Conservation (phyloP, 2,113 vertebrate genomes). For the Labrus mixtus region DNA sequence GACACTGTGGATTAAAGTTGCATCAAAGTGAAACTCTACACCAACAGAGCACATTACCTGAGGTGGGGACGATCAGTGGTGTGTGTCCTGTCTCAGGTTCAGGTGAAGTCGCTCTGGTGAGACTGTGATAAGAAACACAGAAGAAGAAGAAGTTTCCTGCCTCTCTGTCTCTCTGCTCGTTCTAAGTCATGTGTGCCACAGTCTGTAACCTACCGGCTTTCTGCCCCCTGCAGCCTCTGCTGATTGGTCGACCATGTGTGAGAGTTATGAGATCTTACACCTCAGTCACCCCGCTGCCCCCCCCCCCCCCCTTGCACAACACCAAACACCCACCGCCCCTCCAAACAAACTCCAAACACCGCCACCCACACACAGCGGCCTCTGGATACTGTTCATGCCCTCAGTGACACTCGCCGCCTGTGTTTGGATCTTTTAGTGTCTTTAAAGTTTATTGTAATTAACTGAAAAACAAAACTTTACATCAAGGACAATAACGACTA, state of each 20-base stretch:
- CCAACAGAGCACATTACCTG: conserved; percentile 45
- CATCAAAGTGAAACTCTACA: background rate
- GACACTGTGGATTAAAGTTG: background rate
- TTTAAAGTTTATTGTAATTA: too few species aligned
- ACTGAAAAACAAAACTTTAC: too few species aligned
- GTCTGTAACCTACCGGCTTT: conserved; percentile 57
- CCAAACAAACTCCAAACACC: conserved; percentile 3
- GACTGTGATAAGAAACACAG: background rate
- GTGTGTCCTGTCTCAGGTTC: conserved; percentile 3
- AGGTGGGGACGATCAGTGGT: background rate
- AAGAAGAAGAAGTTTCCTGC: background rate
- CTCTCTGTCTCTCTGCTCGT: conserved; percentile 14
- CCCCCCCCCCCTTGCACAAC: too few species aligned
- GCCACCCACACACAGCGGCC: conserved; percentile 19
- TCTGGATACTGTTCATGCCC: conserved; percentile 5
- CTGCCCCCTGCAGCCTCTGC: conserved; percentile 42
- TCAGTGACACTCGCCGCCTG: conserved; percentile 17
- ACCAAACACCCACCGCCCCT: background rate
- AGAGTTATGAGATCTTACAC: conserved; percentile 59
- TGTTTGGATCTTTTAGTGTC: too few species aligned
- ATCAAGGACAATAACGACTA: too few species aligned
- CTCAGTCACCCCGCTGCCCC: conserved; percentile 22
- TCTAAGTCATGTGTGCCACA: conserved; percentile 45
- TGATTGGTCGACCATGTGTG: conserved; percentile 61
- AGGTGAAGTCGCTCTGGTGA: conserved; percentile 7